These are phyloP conservation scores for Phaedon cochleariae DNA, from an alignment of 2,888 invertebrate genomes.

Conservation along the genomic window DNA sequence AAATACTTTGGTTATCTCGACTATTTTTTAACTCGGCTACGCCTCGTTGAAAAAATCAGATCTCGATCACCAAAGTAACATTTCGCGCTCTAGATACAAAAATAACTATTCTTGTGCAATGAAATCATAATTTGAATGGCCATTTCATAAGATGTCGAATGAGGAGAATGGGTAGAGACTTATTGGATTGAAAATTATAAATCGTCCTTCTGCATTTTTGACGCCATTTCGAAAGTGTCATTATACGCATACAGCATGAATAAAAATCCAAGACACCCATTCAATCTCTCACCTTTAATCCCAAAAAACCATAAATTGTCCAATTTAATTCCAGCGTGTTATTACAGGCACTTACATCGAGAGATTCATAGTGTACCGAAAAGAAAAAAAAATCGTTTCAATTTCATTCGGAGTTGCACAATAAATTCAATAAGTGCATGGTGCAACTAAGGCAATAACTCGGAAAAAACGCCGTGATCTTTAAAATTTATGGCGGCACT, in stretches of 20 bases:
- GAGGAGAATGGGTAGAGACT: no score
- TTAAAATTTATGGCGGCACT: slow-evolving; percentile 12
- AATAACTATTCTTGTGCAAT: no score
- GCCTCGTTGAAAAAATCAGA: no score
- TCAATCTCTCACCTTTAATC: not conserved
- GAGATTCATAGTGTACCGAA: not conserved
- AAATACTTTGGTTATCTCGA: no score
- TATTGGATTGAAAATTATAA: no score
- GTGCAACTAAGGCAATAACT: slow-evolving; percentile 11
- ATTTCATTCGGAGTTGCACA: not conserved
- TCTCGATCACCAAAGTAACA: no score
- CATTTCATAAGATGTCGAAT: no score
- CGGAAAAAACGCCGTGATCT: slow-evolving; percentile 9
- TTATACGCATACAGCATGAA: not conserved
- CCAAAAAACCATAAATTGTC: not conserved
- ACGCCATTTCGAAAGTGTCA: no score
- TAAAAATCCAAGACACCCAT: not conserved
- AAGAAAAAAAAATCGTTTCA: not conserved
- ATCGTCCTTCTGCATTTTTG: no score
- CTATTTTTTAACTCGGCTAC: no score
- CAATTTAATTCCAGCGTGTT: not conserved
- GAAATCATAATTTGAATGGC: no score
- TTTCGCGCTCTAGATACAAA: no score
- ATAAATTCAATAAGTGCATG: slow-evolving; percentile 12
- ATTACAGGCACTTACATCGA: not conserved